A percentile compares a stretch with the other conserved stretches of the same genome.
phyloP scores from a whole-genome alignment of 2,113 vertebrate genomes.

The Cynoglossus semilaevis region DNA sequence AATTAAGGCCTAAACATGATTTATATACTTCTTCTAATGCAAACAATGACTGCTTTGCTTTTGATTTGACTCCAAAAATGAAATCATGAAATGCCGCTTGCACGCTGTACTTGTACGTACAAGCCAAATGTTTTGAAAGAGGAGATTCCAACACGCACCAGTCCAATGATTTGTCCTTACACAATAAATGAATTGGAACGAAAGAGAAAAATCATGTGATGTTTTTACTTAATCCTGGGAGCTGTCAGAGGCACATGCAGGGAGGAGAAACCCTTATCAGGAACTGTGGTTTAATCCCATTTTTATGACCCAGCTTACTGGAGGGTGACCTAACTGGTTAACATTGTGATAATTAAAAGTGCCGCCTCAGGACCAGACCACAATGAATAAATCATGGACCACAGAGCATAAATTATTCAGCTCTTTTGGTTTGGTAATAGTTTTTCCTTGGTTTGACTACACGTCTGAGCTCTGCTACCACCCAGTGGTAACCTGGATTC shows the following conservation, averaged over 20 bases:
- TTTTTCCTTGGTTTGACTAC: not conserved
- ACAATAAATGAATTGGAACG: not conserved
- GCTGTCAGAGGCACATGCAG: not conserved
- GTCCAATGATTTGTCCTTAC: no score
- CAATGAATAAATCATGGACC: conserved; percentile 28
- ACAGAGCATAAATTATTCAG: conserved; percentile 26
- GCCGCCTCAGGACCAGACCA: conserved; percentile 8
- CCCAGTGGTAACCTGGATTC: conserved; percentile 40
- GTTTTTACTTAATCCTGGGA: not conserved
- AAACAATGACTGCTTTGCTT: not conserved
- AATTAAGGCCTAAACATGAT: not conserved
- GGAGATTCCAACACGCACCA: no score
- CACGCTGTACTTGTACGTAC: no score
- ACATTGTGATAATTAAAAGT: conserved; percentile 12
- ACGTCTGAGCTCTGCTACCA: conserved; percentile 38
- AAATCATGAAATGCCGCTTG: not conserved
- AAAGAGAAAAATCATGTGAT: not conserved
- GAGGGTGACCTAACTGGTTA: not conserved
- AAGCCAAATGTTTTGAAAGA: not conserved
- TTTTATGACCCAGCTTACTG: not conserved
- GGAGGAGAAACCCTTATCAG: not conserved
- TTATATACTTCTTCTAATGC: not conserved
- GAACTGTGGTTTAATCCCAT: not conserved
- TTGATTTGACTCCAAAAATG: not conserved
- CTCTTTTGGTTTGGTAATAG: not conserved